Percentiles rank a stretch among this genome's conserved stretches.
These are phyloP conservation scores for Prinia subflava DNA, from an alignment of 2,113 vertebrate species.

Conservation along the genomic window DNA sequence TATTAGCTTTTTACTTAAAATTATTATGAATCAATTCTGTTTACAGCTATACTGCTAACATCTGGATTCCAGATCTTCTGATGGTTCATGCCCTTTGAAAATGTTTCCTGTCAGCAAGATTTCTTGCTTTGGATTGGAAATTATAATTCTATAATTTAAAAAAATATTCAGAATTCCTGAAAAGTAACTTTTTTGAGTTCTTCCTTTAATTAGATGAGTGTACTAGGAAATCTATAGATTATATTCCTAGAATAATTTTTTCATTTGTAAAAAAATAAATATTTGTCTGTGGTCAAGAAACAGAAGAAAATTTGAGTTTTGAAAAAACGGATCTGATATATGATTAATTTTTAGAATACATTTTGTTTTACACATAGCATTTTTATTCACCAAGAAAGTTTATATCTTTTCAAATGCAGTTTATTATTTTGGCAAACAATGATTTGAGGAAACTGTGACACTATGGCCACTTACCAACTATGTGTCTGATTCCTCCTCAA, in stretches of 20 bases:
- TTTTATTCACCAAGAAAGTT: not conserved
- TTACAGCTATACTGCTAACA: not conserved
- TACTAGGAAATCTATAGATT: not conserved
- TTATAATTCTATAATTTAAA: not conserved
- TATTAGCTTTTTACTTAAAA: not conserved
- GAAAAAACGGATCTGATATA: not conserved
- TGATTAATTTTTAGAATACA: not conserved
- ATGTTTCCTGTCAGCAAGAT: not conserved
- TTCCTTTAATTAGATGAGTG: not conserved
- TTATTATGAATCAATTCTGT: not conserved
- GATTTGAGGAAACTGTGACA: not conserved
- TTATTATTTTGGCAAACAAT: not conserved
- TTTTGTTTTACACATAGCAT: not conserved
- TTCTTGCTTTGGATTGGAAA: not conserved
- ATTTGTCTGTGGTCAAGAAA: not conserved
- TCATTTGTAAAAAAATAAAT: not conserved
- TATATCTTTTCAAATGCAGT: not conserved
- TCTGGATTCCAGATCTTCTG: not conserved
- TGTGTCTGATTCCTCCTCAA: not conserved
- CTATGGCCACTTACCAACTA: not conserved
- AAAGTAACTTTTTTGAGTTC: not conserved
- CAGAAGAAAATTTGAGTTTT: not conserved
- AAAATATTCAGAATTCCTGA: not conserved
- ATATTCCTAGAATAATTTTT: not conserved
- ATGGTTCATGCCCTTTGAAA: not conserved